A percentile compares a stretch with the other conserved stretches of the same genome.
These are phyloP conservation scores for Mormyrus iriodes DNA, from an alignment of 2,113 vertebrate genomes.

Conservation along the genomic window DNA sequence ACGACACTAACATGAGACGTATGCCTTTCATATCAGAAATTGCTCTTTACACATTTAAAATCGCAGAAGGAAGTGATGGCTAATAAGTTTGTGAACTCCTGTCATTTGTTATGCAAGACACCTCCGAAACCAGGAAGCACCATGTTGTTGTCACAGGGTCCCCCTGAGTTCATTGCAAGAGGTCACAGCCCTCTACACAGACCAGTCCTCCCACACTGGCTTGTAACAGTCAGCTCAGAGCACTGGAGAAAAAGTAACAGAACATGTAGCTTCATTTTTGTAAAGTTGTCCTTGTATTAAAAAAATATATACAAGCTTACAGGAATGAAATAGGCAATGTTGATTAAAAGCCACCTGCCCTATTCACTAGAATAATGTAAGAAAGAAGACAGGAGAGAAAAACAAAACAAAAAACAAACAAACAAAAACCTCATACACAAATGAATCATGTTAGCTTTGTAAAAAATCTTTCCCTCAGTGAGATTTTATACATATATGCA, in stretches of 20 bases:
- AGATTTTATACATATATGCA: conserved; percentile 39
- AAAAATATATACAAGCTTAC: conserved; percentile 10
- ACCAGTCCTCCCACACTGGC: background rate
- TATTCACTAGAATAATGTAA: background rate
- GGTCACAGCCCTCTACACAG: background rate
- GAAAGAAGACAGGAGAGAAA: background rate
- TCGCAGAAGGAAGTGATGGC: background rate
- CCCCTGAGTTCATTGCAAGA: background rate
- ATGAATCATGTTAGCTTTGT: conserved; percentile 5
- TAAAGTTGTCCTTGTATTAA: background rate
- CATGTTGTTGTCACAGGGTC: background rate
- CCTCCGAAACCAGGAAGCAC: background rate
- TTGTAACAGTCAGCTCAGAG: background rate
- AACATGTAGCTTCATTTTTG: background rate
- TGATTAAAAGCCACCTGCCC: conserved; percentile 35
- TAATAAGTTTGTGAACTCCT: background rate
- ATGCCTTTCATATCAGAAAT: background rate
- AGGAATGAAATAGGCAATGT: conserved; percentile 36
- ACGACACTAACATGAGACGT: background rate
- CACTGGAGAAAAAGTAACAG: background rate
- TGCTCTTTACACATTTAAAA: background rate
- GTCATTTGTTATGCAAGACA: background rate
- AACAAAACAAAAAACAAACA: background rate
- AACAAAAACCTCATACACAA: conserved; percentile 43
- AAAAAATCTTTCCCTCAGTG: conserved; percentile 25